phyloP scores from a whole-genome alignment of 2,797 vertebrate species.

The Telmatherina bonti region DNA sequence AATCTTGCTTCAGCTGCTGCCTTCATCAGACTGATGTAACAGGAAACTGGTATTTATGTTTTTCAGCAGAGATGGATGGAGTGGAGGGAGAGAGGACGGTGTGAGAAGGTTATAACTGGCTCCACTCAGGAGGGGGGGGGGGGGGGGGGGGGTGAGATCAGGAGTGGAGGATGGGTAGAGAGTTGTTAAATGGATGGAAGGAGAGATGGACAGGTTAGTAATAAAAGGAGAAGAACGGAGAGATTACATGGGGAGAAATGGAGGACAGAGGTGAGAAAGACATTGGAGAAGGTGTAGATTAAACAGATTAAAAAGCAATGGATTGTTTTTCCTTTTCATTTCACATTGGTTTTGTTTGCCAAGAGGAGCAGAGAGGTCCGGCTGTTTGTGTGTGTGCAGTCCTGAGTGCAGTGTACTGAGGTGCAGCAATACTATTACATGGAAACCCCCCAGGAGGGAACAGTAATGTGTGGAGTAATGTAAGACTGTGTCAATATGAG shows the following conservation, averaged over 20 bases:
- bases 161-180: constrained; percentile 45
- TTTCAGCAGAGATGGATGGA: constrained; percentile 67
- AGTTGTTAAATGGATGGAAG: constrained; percentile 46
- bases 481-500: constrained; percentile 47
- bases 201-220: constrained; percentile 32
- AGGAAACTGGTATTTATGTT: constrained; percentile 80
- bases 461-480: constrained; percentile 49
- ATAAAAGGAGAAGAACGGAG: constrained; percentile 22
- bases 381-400: background rate
- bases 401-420: background rate
- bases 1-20: constrained; percentile 74
- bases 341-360: constrained; percentile 40
- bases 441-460: constrained; percentile 40
- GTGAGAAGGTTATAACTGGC: constrained; percentile 61
- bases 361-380: constrained; percentile 4
- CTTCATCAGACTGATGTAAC: constrained; percentile 80
- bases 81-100: constrained; percentile 25
- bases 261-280: constrained; percentile 32
- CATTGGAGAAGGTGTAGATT: constrained; percentile 56
- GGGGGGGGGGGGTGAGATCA: constrained; percentile 35
- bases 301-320: constrained; percentile 53
- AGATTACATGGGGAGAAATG: constrained; percentile 31
- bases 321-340: constrained; percentile 59
- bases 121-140: constrained; percentile 33
- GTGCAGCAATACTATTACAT: constrained; percentile 39